These are phyloP conservation scores for Metaphire vulgaris DNA, from an alignment of 1,140 invertebrate species.

Conservation along the genomic window DNA sequence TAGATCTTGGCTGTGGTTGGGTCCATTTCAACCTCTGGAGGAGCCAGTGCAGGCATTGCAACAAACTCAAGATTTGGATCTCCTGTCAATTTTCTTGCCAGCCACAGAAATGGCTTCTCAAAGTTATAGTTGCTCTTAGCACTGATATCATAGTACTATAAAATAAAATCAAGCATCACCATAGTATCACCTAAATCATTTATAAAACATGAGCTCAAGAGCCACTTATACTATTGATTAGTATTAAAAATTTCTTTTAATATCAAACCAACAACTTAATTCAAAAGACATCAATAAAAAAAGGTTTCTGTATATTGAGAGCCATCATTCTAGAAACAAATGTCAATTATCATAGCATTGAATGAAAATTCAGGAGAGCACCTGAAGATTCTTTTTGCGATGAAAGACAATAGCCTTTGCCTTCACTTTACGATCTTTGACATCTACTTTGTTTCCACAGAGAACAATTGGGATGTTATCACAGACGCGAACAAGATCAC, in stretches of 20 bases:
- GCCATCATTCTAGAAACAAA: no score
- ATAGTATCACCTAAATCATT: no score
- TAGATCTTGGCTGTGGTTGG: conserved; percentile 90
- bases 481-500: conserved; percentile 95
- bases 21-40: conserved; percentile 98
- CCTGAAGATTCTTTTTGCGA: conserved; percentile 98
- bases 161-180: no score
- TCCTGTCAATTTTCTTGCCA: conserved; percentile 93
- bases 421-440: conserved; percentile 99
- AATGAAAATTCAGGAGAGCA: no score
- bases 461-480: conserved; percentile 97
- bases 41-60: conserved; percentile 94
- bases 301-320: no score
- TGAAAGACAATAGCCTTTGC: conserved; percentile 99
- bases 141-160: conserved; percentile 98
- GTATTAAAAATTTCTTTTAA: no score
- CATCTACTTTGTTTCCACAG: conserved; percentile 74
- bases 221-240: no score
- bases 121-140: conserved; percentile 99
- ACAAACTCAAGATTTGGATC: conserved; percentile 99
- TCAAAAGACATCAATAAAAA: no score
- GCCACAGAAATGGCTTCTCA: conserved; percentile 98
- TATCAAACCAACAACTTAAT: no score
- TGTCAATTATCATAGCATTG: no score
- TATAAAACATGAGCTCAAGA: no score